Base-by-base conservation (phyloP, 2,797 vertebrate genomes). In the Sebastes nivosus region DNA sequence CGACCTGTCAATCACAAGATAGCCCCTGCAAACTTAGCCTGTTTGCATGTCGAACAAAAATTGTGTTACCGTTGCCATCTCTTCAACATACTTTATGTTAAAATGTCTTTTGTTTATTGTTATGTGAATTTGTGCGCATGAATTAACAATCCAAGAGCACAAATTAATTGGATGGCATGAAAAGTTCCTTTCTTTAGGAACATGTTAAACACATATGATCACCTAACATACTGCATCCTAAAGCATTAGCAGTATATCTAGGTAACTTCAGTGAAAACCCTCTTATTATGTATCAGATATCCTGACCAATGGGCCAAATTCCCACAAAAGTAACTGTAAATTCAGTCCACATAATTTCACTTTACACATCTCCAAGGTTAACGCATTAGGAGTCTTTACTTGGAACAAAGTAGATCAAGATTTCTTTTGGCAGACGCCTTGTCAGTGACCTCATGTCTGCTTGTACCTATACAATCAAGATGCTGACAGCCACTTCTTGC, bases 391-490 rank as follows among this genome's bases (percentile, higher is more conserved):
- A 46, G 12, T 59, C 52, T 46, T 30, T 22, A 8, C 13, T 29
- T 29, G 5, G 64, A 60, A 30, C 27, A 50, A 27, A 38, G 25
- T 4, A 57, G 70, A 67, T 68, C 0, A 9, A 32, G 5, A 38
- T 59, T 18, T 67, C 30, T 24, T 25, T 13, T 32, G 60, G 46
- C 68, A 75, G 65, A 70, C 8, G 12, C 67, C 24, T 50, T 27
- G 66, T 78, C 52, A 72, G 27, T 84, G 84, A 78, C 67, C 77
- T 83, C 42, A 81, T 10, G 34, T 85, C 75, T 80, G 71, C 22
- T 52, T 46, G 52, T 13, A 60, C 60, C 11, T 34, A 74, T 42
- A 71, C 67, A 77, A 52, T 77, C 66, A 67, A 63, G 14, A 36
- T 12, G 57, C 58, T 29, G 67, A 76, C 29, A 69, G 52, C 42